phyloP scores from a whole-genome alignment of 2,797 vertebrate species.

The Crenuchus spilurus region DNA sequence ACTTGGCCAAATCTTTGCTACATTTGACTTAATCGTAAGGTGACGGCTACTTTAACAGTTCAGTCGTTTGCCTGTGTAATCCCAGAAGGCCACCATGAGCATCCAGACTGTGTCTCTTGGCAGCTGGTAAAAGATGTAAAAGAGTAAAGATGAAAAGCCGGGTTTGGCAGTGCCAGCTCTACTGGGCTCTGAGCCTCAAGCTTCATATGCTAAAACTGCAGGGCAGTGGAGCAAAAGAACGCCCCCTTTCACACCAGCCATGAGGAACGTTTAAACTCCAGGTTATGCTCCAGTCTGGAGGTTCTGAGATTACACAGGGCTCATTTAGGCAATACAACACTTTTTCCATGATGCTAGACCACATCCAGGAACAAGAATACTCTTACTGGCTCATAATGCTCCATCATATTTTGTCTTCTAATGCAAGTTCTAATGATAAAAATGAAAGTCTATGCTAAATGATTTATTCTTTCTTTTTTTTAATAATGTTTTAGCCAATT shows the following conservation, averaged over 20 bases:
- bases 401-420: no score
- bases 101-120: conserved; percentile 48
- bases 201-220: conserved; percentile 64
- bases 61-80: neutral
- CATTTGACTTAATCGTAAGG: neutral
- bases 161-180: conserved; percentile 68
- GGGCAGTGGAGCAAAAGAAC: conserved; percentile 63
- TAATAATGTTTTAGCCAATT: no score
- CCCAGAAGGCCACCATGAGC: conserved; percentile 18
- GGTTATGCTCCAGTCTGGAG: conserved; percentile 51
- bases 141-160: conserved; percentile 69
- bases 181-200: conserved; percentile 56
- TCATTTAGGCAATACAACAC: conserved; percentile 7
- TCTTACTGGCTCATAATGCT: no score
- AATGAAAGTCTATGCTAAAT: no score
- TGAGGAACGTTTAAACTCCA: conserved; percentile 54
- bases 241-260: conserved; percentile 64
- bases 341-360: conserved; percentile 18
- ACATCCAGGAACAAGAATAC: neutral
- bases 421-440: no score
- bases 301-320: conserved; percentile 51
- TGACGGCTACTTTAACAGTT: neutral
- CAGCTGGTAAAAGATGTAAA: conserved; percentile 58
- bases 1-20: neutral
- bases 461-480: no score